Conservation (phyloP, 2,888 invertebrate species). For the Epinotia brunnichana region DNA sequence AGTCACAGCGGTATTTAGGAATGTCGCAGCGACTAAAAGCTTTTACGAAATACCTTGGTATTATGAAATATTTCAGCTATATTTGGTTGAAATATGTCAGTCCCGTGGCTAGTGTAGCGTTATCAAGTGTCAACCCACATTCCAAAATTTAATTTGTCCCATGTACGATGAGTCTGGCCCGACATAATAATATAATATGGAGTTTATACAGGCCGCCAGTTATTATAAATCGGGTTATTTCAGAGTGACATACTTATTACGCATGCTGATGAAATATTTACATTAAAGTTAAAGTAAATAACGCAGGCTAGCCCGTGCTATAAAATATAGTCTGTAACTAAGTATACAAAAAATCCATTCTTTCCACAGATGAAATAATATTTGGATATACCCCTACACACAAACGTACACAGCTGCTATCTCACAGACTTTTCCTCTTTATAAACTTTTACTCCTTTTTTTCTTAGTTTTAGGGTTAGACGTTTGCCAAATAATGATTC, state of each 20-base stretch:
- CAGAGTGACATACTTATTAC: neutral
- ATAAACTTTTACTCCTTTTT: too few species aligned
- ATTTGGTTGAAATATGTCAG: slow-evolving; percentile 13
- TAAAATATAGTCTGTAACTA: too few species aligned
- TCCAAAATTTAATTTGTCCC: slow-evolving; percentile 5
- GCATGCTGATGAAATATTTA: neutral
- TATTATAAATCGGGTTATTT: neutral
- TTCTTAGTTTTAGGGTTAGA: too few species aligned
- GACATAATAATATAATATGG: neutral
- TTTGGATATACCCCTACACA: too few species aligned
- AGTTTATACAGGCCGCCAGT: neutral
- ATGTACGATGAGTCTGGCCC: neutral
- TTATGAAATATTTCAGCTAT: slow-evolving; percentile 14
- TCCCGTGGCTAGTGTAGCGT: slow-evolving; percentile 6
- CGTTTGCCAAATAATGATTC: too few species aligned
- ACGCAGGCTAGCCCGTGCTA: too few species aligned
- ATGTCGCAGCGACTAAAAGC: neutral
- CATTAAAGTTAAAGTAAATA: too few species aligned
- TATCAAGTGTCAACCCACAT: slow-evolving; percentile 17
- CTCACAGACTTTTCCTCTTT: too few species aligned
- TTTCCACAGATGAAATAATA: too few species aligned
- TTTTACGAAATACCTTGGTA: neutral
- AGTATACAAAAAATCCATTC: too few species aligned
- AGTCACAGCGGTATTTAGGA: neutral
- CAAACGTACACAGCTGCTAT: too few species aligned